Percentiles rank a stretch among this genome's conserved stretches.
phyloP scores from a whole-genome alignment of 2,888 invertebrate species.

The Amaurobius ferox region DNA sequence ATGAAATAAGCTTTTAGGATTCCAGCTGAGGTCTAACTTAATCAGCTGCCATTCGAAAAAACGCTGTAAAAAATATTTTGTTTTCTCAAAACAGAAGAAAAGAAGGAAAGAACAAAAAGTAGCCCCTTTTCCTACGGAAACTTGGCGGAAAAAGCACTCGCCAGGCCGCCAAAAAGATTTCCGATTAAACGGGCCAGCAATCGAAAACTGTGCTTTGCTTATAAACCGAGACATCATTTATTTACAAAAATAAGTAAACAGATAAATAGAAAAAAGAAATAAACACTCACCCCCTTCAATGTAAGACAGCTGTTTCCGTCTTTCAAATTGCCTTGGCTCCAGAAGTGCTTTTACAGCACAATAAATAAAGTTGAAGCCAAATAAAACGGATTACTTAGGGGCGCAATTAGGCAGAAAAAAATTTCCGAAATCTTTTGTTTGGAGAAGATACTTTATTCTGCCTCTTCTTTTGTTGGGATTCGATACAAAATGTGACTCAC shows the following conservation, averaged over 20 bases:
- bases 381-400: constrained; percentile 45
- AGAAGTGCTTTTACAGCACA: constrained; percentile 50
- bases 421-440: constrained; percentile 42
- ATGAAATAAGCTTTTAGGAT: constrained; percentile 30
- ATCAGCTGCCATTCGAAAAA: constrained; percentile 33
- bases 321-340: constrained; percentile 32
- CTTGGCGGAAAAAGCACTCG: constrained; percentile 25
- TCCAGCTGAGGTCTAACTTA: constrained; percentile 40
- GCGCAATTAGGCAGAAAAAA: constrained; percentile 42
- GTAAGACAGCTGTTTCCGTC: constrained; percentile 52
- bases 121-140: not conserved
- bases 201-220: constrained; percentile 46
- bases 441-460: constrained; percentile 8
- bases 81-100: constrained; percentile 12
- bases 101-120: not conserved
- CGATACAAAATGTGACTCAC: not conserved
- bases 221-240: constrained; percentile 55
- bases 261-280: not conserved
- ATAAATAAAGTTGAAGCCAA: constrained; percentile 46
- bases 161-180: constrained; percentile 39
- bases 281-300: constrained; percentile 14
- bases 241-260: constrained; percentile 13
- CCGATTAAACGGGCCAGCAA: constrained; percentile 43
- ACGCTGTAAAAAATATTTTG: not conserved
- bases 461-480: constrained; percentile 8